Evolutionary conservation across 2,888 invertebrate genomes (phyloP).

Genomic region (Chrysodeixis includens): DNA sequence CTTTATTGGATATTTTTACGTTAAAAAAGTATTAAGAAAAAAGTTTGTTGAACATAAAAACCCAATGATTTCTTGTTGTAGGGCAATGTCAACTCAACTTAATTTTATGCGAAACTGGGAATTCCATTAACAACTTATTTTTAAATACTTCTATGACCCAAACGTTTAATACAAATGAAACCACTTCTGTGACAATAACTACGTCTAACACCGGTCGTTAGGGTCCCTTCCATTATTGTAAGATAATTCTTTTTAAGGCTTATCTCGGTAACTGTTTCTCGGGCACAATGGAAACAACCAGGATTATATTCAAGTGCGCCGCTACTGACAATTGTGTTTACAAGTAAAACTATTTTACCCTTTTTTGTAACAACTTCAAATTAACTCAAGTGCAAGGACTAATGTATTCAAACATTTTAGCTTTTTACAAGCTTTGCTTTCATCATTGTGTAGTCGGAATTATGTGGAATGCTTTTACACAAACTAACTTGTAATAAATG

Average conservation of each 20-base stretch:
- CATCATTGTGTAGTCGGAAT: slow-evolving; percentile 7
- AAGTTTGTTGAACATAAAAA: no score
- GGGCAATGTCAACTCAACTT: background rate
- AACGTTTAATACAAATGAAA: slow-evolving; percentile 46
- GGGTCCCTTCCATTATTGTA: slow-evolving; percentile 57
- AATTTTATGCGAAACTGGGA: background rate
- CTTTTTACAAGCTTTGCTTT: slow-evolving; percentile 22
- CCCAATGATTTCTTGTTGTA: no score
- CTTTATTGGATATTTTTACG: background rate
- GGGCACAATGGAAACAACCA: slow-evolving; percentile 68
- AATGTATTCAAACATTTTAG: slow-evolving; percentile 16
- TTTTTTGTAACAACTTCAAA: slow-evolving; percentile 37
- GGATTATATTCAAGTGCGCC: slow-evolving; percentile 66
- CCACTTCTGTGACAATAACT: slow-evolving; percentile 54
- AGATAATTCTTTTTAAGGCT: slow-evolving; percentile 64
- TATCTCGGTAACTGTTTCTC: slow-evolving; percentile 71
- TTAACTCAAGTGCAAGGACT: slow-evolving; percentile 20
- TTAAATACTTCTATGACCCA: slow-evolving; percentile 11
- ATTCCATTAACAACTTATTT: background rate
- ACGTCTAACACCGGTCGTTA: slow-evolving; percentile 62
- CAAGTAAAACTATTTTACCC: slow-evolving; percentile 30
- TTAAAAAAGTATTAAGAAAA: no score
- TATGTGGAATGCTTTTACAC: background rate
- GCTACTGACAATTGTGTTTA: slow-evolving; percentile 66
- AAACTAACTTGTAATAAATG: background rate